phyloP scores from a whole-genome alignment of 1,140 invertebrate genomes.

The Zaprionus vittiger region DNA sequence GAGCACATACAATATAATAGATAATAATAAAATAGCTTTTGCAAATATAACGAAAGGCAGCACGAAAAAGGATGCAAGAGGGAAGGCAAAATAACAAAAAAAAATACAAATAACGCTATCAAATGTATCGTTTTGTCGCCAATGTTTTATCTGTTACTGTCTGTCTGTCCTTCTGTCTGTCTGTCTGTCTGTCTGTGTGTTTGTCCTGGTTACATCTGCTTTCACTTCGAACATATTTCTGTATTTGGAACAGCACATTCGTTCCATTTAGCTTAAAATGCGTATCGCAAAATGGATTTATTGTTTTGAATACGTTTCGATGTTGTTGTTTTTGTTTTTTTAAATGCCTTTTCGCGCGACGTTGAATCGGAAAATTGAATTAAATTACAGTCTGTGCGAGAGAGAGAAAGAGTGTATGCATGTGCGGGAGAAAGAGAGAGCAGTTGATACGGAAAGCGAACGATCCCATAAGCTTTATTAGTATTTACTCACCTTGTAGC shows the following conservation, averaged over 20 bases:
- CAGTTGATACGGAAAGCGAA: background rate
- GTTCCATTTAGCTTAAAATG: constrained; percentile 34
- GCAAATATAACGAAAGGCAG: constrained; percentile 68
- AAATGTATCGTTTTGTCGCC: constrained; percentile 7
- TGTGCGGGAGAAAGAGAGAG: background rate
- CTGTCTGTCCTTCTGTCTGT: background rate
- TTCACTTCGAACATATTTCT: constrained; percentile 37
- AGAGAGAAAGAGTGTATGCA: background rate
- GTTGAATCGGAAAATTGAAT: constrained; percentile 68
- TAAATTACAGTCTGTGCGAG: constrained; percentile 61
- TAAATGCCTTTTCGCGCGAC: constrained; percentile 48
- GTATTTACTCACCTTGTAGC: constrained; percentile 41
- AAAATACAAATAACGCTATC: background rate
- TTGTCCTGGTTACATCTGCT: constrained; percentile 26
- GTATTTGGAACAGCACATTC: constrained; percentile 48
- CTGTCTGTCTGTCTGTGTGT: background rate
- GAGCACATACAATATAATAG: constrained; percentile 30
- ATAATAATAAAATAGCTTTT: constrained; percentile 80
- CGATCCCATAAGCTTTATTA: constrained; percentile 50
- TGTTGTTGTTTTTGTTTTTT: constrained; percentile 37
- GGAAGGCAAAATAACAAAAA: background rate
- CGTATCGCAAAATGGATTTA: constrained; percentile 64
- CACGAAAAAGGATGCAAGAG: background rate
- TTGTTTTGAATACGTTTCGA: constrained; percentile 57
- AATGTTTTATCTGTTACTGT: background rate